Conservation (phyloP, 2,797 vertebrate genomes). For the Emydoidea blandingii region DNA sequence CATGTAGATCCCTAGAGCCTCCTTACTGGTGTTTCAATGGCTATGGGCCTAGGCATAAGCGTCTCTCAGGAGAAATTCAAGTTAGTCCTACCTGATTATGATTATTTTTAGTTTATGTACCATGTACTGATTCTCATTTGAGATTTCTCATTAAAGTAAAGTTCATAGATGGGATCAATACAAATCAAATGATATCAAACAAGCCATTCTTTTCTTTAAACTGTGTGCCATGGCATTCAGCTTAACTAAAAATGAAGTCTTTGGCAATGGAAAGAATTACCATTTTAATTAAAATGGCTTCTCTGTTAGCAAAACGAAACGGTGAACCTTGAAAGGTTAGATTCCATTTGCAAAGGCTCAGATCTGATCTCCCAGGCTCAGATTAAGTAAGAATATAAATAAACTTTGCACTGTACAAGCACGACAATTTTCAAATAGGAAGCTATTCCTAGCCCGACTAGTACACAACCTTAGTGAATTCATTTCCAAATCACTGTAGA, state of each 20-base stretch:
- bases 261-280: conserved; percentile 6
- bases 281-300: conserved; percentile 50
- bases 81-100: background rate
- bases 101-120: background rate
- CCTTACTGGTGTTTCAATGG: background rate
- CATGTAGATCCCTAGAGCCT: background rate
- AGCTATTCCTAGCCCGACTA: background rate
- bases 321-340: background rate
- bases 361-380: background rate
- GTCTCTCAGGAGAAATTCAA: background rate
- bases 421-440: background rate
- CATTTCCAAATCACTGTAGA: background rate
- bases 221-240: background rate
- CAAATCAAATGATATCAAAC: conserved; percentile 7
- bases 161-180: background rate
- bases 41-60: background rate
- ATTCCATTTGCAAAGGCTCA: background rate
- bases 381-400: conserved; percentile 1
- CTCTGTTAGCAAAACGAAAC: conserved; percentile 10
- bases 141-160: conserved; percentile 24
- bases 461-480: background rate
- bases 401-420: background rate
- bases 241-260: conserved; percentile 32
- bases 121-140: background rate
- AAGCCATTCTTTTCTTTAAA: background rate